Conservation (phyloP, 2,797 vertebrate genomes). For the Schizopygopsis malacanthus region DNA sequence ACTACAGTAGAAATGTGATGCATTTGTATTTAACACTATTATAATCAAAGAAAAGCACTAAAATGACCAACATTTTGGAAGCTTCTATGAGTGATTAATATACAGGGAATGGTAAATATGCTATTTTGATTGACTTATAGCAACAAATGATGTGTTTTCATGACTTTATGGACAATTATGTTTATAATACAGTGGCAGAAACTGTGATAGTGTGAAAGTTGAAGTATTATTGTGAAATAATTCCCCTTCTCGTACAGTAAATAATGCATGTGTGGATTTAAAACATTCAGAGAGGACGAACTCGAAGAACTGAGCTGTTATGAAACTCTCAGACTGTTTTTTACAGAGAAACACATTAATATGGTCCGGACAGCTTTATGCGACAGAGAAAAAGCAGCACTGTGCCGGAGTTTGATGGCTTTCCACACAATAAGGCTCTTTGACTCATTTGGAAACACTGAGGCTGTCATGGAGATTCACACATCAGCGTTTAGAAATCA, state of each 20-base stretch:
- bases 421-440: constrained; percentile 19
- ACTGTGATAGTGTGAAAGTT: neutral
- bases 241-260: neutral
- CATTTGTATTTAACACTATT: neutral
- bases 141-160: neutral
- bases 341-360: neutral
- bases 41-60: neutral
- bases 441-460: constrained; percentile 25
- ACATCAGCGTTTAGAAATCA: neutral
- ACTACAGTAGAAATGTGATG: neutral
- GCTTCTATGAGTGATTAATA: neutral
- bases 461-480: constrained; percentile 49
- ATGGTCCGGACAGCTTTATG: constrained; percentile 25
- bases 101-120: neutral
- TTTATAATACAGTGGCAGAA: neutral
- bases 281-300: neutral
- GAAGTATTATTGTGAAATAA: neutral
- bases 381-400: neutral
- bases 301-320: neutral
- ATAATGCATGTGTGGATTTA: constrained; percentile 41
- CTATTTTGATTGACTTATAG: neutral
- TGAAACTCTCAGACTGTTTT: neutral
- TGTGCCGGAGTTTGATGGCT: constrained; percentile 19
- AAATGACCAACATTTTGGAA: neutral
- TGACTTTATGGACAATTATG: neutral